Conservation (phyloP, 2,113 vertebrate genomes). For the Xiphophorus couchianus region DNA sequence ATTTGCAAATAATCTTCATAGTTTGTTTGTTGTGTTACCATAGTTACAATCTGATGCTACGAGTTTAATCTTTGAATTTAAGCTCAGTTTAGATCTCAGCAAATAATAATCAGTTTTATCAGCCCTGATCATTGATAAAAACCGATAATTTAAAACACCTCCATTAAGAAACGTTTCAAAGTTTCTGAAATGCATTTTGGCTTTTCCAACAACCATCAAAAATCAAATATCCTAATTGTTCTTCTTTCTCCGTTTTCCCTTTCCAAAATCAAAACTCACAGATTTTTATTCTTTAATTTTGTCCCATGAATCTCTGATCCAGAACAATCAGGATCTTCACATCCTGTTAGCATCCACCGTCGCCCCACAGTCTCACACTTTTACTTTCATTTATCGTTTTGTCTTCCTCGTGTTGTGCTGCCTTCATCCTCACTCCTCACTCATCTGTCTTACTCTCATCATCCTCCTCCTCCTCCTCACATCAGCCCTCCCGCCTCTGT, state of each 20-base stretch:
- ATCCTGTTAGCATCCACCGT: constrained; percentile 45
- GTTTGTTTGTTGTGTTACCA: no score
- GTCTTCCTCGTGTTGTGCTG: constrained; percentile 59
- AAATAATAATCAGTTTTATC: no score
- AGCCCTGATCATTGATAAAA: no score
- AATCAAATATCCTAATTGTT: constrained; percentile 50
- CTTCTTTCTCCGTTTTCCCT: constrained; percentile 77
- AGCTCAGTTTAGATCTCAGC: no score
- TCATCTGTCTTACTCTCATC: background rate
- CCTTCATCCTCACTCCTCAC: constrained; percentile 29
- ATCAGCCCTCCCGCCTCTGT: constrained; percentile 54
- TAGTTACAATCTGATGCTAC: no score
- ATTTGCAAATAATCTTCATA: no score
- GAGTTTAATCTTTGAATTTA: no score
- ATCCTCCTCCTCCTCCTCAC: constrained; percentile 38
- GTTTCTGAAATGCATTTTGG: constrained; percentile 1
- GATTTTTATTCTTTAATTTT: constrained; percentile 92
- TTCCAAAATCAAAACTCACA: constrained; percentile 78
- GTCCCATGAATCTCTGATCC: constrained; percentile 84
- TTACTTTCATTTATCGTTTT: constrained; percentile 61
- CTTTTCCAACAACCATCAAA: background rate
- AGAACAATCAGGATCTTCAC: constrained; percentile 65
- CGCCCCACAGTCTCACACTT: constrained; percentile 51
- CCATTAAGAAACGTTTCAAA: background rate
- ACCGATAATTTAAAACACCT: no score